Base-by-base conservation (phyloP, 2,113 vertebrate species). In the Boleophthalmus pectinirostris region DNA sequence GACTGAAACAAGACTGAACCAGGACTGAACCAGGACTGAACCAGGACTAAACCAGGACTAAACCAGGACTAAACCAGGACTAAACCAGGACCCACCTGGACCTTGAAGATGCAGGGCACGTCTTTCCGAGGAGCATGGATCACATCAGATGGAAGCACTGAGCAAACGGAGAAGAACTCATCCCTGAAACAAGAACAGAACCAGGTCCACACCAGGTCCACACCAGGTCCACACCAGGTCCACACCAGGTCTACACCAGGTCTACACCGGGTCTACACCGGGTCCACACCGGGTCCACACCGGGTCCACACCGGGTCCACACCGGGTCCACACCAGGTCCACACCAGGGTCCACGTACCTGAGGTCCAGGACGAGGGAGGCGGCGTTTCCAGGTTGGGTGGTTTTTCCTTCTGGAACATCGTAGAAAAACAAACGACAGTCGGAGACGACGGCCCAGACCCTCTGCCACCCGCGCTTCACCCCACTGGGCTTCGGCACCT, bases 381-480 rank as follows among this genome's bases (percentile, higher is more conserved):
- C 96, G 35, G 92, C 86, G 29, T 97, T 95, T 0, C 94, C 95
- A 0, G 97, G 97, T 86, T 98, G 98, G 9, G 96, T 96, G 73
- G 96, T 94, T 87, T 96, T 99, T 14, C 97, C 98, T 88, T 99
- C 98, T 0, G 96, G 93, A 60, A 98, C 90, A 68, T 99, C 98
- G 14, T 97, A 99, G 25, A 99, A 93, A 51, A 99, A 97, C 5
- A 99, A 95, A 81, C 96, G 98, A 73, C 96, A 98, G 90, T 99
- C 98, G 2, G 96, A 99, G 29, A 98, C 96, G 77, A 98, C 94
- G 0, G 98, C 97, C 1, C 95, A 97, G 0, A 96, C 97, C 66
- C 96, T 92, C 90, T 99, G 98, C 98, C 97, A 99, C 3, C 98
- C 98, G 53, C 97, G 98, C 90, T 97, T 98, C 89, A 99, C 98